phyloP scores from a whole-genome alignment of 2,888 invertebrate genomes.

The Sphaerophoria taeniata region DNA sequence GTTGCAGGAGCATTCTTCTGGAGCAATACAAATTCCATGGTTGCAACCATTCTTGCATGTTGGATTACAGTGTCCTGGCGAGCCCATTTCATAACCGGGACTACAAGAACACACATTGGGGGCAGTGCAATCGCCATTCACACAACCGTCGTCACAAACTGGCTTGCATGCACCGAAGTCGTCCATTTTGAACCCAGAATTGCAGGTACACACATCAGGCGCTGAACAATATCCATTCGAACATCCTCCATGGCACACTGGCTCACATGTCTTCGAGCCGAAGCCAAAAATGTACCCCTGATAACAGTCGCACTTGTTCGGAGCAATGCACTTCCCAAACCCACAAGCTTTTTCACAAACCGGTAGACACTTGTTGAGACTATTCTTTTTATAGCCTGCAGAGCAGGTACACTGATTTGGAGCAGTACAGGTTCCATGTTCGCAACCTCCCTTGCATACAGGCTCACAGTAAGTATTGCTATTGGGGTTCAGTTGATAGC shows the following conservation, averaged over 20 bases:
- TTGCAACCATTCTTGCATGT: no score
- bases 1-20: no score
- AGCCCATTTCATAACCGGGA: no score
- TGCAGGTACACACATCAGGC: conserved; percentile 78
- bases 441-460: conserved; percentile 79
- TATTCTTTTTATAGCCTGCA: conserved; percentile 78
- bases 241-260: conserved; percentile 37
- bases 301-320: conserved; percentile 56
- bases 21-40: no score
- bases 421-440: conserved; percentile 81
- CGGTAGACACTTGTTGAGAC: conserved; percentile 78
- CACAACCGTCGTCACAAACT: conserved; percentile 57
- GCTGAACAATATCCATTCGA: conserved; percentile 77
- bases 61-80: no score
- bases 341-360: conserved; percentile 79
- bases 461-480: conserved; percentile 79
- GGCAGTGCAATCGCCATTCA: neutral
- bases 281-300: conserved; percentile 3
- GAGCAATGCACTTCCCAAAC: conserved; percentile 78
- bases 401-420: conserved; percentile 82
- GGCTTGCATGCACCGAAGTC: conserved; percentile 42
- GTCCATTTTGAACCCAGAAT: conserved; percentile 65
- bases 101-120: no score
- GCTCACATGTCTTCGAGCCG: conserved; percentile 21
- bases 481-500: neutral